Conservation (phyloP, 2,888 invertebrate genomes). For the Nephrotoma flavescens region DNA sequence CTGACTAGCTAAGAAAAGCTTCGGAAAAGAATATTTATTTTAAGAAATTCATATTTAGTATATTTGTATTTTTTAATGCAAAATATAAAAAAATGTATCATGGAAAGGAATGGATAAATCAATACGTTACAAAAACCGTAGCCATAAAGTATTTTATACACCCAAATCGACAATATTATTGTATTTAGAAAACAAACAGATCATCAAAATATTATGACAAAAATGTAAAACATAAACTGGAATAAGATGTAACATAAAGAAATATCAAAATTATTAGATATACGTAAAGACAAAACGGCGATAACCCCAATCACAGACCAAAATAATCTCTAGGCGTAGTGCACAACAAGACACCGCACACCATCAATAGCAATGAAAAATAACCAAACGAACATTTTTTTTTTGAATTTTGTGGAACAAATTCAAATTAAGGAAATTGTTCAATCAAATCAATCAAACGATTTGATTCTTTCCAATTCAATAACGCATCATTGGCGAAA, state of each 20-base stretch:
- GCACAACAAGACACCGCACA: not conserved
- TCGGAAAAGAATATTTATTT: not conserved
- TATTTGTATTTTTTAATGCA: too few relatives aligned
- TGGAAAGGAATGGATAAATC: not conserved
- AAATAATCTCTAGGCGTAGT: not conserved
- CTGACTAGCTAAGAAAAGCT: not conserved
- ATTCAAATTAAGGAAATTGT: not conserved
- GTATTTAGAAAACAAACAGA: not conserved
- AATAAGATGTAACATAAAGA: not conserved
- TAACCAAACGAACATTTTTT: not conserved
- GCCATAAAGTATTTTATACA: not conserved
- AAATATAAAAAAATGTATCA: not conserved
- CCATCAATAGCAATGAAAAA: not conserved
- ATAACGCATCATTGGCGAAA: too few relatives aligned
- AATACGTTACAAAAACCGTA: not conserved
- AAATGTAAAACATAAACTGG: not conserved
- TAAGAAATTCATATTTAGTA: not conserved
- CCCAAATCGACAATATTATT: not conserved
- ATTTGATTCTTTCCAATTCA: too few relatives aligned
- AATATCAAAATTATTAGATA: not conserved
- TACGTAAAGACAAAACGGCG: not conserved
- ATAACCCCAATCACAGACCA: not conserved
- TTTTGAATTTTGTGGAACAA: not conserved
- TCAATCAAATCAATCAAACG: not conserved
- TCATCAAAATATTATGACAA: not conserved